Evolutionary conservation across 2,113 vertebrate genomes (phyloP).

Genomic region (Platysternon megacephalum): DNA sequence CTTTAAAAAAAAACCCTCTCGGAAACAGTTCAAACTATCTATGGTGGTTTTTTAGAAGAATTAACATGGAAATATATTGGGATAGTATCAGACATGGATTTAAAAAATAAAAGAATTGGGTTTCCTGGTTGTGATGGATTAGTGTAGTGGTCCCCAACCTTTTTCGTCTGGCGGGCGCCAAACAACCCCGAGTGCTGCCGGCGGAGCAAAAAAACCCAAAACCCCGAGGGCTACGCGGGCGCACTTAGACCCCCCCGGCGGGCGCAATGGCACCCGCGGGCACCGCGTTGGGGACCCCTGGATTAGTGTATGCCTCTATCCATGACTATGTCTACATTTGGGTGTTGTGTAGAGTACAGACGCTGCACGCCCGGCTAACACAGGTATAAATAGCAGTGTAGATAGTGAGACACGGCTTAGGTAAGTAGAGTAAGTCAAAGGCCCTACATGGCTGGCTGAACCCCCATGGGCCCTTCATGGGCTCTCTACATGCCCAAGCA

Average conservation of each 20-base stretch:
- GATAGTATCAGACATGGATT: background rate
- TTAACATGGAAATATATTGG: background rate
- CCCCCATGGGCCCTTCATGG: background rate
- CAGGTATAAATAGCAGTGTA: background rate
- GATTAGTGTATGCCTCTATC: background rate
- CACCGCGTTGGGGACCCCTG: too few species aligned
- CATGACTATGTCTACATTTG: background rate
- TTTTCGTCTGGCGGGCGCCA: too few species aligned
- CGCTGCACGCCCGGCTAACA: background rate
- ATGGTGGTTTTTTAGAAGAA: background rate
- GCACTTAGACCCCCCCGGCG: too few species aligned
- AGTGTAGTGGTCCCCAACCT: too few species aligned
- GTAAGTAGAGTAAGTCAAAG: background rate
- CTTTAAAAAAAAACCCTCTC: background rate
- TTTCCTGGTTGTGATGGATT: background rate
- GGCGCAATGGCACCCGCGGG: too few species aligned
- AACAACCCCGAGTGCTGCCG: too few species aligned
- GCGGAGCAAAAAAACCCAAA: too few species aligned
- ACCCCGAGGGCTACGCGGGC: too few species aligned
- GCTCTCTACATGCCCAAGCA: background rate
- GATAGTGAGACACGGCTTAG: background rate
- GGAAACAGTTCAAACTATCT: background rate
- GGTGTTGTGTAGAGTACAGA: background rate
- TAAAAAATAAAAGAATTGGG: background rate
- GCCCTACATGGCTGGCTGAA: background rate